A percentile compares a stretch with the other conserved stretches of the same genome.
Conservation (phyloP, 2,888 invertebrate genomes). For the Chymomyza caudatula region DNA sequence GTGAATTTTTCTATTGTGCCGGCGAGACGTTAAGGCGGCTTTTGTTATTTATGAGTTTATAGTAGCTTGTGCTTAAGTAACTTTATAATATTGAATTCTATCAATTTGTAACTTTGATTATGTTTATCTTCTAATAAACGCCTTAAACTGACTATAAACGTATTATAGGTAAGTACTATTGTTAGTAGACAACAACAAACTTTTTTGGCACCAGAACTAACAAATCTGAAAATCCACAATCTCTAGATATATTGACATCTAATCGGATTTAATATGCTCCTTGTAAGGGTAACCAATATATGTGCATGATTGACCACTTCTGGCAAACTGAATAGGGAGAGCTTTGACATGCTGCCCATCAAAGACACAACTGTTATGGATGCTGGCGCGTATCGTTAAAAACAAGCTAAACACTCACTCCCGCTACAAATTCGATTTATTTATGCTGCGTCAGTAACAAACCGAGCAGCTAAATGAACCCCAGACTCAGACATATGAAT, state of each 20-base stretch:
- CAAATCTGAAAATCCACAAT: too few species aligned
- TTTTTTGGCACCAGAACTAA: too few species aligned
- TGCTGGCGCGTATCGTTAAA: neutral
- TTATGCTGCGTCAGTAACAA: conserved; percentile 56
- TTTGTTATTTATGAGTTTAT: neutral
- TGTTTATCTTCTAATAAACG: neutral
- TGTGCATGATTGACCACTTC: conserved; percentile 74
- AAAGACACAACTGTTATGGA: neutral
- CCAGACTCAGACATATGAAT: conserved; percentile 24
- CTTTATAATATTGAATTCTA: neutral
- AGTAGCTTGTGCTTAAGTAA: neutral
- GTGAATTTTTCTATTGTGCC: conserved; percentile 53
- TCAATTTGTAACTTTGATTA: neutral
- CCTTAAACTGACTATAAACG: too few species aligned
- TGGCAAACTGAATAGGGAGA: conserved; percentile 50
- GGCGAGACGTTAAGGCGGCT: neutral
- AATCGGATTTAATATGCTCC: too few species aligned
- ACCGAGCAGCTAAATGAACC: conserved; percentile 35
- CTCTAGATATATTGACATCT: too few species aligned
- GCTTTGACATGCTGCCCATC: neutral
- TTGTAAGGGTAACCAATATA: too few species aligned
- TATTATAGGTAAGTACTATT: too few species aligned
- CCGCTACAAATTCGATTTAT: conserved; percentile 65
- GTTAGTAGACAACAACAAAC: too few species aligned
- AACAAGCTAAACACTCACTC: conserved; percentile 52